phyloP scores from a whole-genome alignment of 2,113 vertebrate species.

The Lontra canadensis region DNA sequence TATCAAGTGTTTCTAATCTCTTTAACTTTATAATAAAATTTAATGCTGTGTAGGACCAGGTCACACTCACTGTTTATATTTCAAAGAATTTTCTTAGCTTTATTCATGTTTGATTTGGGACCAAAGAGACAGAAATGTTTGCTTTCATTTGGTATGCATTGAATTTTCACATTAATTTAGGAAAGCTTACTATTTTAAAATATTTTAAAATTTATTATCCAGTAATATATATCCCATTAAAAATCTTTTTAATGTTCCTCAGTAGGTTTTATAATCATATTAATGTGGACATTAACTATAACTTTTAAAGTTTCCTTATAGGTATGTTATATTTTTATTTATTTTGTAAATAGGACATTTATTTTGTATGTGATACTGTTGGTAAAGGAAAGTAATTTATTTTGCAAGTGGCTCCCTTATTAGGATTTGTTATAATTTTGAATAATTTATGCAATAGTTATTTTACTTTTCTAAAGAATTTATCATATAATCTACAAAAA shows the following conservation, averaged over 20 bases:
- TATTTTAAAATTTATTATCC: neutral
- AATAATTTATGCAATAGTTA: neutral
- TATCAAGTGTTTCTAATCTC: neutral
- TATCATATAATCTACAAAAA: neutral
- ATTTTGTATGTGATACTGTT: neutral
- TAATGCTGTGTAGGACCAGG: neutral
- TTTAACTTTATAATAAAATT: neutral
- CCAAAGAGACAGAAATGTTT: neutral
- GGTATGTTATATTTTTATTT: neutral
- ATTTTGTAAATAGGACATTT: neutral
- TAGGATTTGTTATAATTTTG: neutral
- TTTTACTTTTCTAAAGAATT: neutral
- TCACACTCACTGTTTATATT: neutral
- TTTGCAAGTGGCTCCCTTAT: neutral
- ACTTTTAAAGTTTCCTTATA: neutral
- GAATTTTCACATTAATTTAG: slow-evolving; percentile 6
- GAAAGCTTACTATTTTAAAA: neutral
- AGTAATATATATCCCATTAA: neutral
- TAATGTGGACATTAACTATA: neutral
- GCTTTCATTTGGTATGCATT: neutral
- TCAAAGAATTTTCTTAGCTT: neutral
- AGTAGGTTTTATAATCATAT: neutral
- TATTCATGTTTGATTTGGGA: neutral
- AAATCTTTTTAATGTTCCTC: neutral
- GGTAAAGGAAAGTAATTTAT: neutral